Base-by-base conservation (phyloP, 1,140 invertebrate genomes). In the Zaprionus vittiger region DNA sequence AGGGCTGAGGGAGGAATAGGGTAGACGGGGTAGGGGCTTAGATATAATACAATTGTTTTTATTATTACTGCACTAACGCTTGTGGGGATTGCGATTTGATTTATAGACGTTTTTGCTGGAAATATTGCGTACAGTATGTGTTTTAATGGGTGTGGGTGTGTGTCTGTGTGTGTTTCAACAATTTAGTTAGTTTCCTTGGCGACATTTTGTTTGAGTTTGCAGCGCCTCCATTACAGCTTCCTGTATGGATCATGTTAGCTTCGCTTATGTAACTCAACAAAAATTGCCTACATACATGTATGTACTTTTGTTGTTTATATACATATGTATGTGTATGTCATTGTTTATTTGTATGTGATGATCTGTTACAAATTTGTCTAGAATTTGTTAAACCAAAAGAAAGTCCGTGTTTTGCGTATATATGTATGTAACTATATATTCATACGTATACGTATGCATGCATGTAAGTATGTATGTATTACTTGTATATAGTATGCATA, bases 31-130 rank as follows among this genome's bases (percentile, higher is more conserved):
- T 6, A 22, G 54, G 26, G n/a, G 20, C 84, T 87, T 87, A 87
- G 69, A 81, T 87, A 87, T 87, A 84, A 90, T 87, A 87, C 84
- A 87, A 89, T 86, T 89, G 67, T 81, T 61, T 75, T 89, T 79
- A 81, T 87, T 74, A 73, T 87, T 74, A 73, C 64, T 77, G 74
- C 63, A 80, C 75, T 83, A 83, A 79, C 80, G 80, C 67, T 70
- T 59, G 63, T 73, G 67, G 78, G 68, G 78, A 82, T 77, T 82
- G 66, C 74, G 66, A 69, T 80, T 63, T 68, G 70, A 44, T 64
- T 55, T 41, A 38, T 15, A 15, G 37, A 38, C 41, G 22, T 63
- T 63, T 62, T 37, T 64, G 31, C 31, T 60, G 59, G 38, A 76
- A 34, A 28, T 65, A 22, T 72, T 60, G 34, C 44, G 15, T 68